A percentile compares a stretch with the other conserved stretches of the same genome.
These are phyloP conservation scores for Gallinago stenura DNA, from an alignment of 2,797 vertebrate species.

Conservation along the genomic window DNA sequence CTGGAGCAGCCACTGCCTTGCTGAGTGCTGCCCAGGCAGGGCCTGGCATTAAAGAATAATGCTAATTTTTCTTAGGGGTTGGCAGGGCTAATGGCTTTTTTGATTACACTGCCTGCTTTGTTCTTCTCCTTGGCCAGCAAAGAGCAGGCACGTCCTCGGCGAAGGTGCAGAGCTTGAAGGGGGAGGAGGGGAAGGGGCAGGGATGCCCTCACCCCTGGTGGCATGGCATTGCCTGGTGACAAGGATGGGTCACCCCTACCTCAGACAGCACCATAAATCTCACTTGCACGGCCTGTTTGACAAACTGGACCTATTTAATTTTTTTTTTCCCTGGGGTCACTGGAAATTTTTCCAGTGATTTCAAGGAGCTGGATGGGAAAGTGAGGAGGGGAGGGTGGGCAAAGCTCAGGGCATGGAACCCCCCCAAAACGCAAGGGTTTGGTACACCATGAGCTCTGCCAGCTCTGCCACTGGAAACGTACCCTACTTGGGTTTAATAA, in stretches of 20 bases:
- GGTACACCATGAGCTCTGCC: not conserved
- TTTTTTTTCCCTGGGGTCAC: not conserved
- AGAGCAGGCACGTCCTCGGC: not conserved
- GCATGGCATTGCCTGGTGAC: accelerated
- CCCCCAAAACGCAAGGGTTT: accelerated
- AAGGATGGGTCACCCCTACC: not conserved
- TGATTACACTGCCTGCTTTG: not conserved
- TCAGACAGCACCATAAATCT: not conserved
- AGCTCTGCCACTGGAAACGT: accelerated
- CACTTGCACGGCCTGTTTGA: accelerated
- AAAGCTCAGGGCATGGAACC: accelerated
- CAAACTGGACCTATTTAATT: not conserved
- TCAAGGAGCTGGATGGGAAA: not conserved
- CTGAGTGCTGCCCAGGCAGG: not conserved
- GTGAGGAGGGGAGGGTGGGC: not conserved
- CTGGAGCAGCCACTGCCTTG: not conserved
- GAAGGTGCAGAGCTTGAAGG: accelerated
- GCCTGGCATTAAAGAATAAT: not conserved
- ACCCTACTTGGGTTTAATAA: not conserved
- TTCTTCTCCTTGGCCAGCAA: not conserved
- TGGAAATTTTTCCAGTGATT: not conserved
- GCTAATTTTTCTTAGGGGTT: not conserved
- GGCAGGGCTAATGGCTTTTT: not conserved
- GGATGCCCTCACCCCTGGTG: accelerated
- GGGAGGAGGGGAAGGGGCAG: not conserved